Conservation (phyloP, 2,797 vertebrate genomes). For the Pangasius macronema region DNA sequence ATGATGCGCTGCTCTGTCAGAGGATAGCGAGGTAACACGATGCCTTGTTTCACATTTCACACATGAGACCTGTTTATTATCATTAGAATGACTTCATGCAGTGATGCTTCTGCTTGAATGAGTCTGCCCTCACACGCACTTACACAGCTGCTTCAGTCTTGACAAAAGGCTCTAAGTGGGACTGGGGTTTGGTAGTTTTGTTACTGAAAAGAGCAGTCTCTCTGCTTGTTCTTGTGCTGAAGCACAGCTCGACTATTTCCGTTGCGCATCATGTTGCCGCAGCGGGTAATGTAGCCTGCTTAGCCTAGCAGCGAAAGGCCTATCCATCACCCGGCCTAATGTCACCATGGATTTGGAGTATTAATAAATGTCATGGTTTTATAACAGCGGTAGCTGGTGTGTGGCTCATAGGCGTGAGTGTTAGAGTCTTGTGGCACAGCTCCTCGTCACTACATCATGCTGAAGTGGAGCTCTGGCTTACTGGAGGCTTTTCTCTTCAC, state of each 20-base stretch:
- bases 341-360: background rate
- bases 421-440: background rate
- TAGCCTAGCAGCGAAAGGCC: background rate
- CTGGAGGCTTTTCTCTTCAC: background rate
- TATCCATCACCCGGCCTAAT: background rate
- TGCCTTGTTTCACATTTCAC: background rate
- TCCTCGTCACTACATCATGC: background rate
- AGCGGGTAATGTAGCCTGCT: background rate
- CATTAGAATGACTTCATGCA: background rate
- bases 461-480: background rate
- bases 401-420: background rate
- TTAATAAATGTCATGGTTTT: background rate
- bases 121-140: background rate
- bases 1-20: slow-evolving; percentile 62
- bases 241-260: background rate
- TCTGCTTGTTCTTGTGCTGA: background rate
- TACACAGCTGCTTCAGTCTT: background rate
- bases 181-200: background rate
- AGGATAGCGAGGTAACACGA: slow-evolving; percentile 75
- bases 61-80: background rate
- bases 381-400: background rate
- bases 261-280: background rate
- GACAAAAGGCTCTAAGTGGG: background rate
- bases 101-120: background rate
- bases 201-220: background rate